Evolutionary conservation across 2,113 vertebrate genomes (phyloP).

Genomic region (Crotalus horridus): DNA sequence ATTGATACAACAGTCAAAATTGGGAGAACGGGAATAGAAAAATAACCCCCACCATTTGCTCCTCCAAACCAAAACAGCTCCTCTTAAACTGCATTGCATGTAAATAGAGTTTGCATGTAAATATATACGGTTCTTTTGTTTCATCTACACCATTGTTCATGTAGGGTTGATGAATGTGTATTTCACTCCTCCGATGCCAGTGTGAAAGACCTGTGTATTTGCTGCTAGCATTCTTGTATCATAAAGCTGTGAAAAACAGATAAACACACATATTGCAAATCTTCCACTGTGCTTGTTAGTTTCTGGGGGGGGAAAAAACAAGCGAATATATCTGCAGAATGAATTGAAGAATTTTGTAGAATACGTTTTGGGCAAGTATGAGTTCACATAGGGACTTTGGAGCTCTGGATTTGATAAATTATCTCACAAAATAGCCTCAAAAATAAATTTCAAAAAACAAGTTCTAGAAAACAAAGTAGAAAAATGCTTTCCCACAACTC

Average conservation of each 20-base stretch:
- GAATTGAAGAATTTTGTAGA: neutral
- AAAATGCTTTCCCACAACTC: neutral
- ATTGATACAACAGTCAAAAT: neutral
- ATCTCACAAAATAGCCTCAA: neutral
- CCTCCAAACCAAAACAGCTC: neutral
- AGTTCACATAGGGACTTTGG: neutral
- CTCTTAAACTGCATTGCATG: neutral
- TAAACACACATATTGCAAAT: neutral
- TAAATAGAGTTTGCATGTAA: neutral
- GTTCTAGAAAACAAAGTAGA: neutral
- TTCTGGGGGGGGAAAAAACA: neutral
- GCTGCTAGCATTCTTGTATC: neutral
- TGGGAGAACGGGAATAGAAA: neutral
- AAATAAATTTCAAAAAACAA: neutral
- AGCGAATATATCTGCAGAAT: neutral
- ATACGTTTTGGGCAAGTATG: neutral
- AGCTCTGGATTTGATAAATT: neutral
- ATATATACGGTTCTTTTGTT: neutral
- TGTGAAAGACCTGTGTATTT: neutral
- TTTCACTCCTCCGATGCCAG: neutral
- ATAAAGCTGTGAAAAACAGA: constrained; percentile 14
- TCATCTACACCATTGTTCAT: neutral
- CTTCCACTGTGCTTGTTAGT: neutral
- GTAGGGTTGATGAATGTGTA: neutral
- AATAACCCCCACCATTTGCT: neutral